A percentile compares a stretch with the other conserved stretches of the same genome.
These are phyloP conservation scores for Drosophila ambigua DNA, from an alignment of 1,140 invertebrate genomes.

Conservation along the genomic window DNA sequence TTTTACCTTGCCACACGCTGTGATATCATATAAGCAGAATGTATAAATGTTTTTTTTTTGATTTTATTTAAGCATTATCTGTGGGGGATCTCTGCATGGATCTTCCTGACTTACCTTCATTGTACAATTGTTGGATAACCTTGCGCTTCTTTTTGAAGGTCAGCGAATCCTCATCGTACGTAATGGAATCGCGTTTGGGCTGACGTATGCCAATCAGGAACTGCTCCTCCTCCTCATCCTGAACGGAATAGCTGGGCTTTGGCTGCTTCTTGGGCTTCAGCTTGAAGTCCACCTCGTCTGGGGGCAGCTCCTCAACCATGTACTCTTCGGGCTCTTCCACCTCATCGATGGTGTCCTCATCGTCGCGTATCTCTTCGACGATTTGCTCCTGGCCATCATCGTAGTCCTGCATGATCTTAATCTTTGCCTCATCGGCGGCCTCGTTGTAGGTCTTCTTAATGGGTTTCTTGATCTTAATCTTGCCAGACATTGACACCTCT, in stretches of 20 bases:
- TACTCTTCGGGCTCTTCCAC: constrained; percentile 86
- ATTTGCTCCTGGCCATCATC: constrained; percentile 87
- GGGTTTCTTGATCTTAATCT: constrained; percentile 90
- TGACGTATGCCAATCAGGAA: constrained; percentile 85
- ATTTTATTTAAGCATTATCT: constrained; percentile 23
- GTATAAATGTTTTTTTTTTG: constrained; percentile 24
- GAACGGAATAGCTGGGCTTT: constrained; percentile 75
- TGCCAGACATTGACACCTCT: constrained; percentile 92
- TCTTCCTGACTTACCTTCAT: constrained; percentile 85
- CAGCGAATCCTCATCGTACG: constrained; percentile 82
- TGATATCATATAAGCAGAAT: constrained; percentile 83
- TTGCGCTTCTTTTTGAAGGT: constrained; percentile 87
- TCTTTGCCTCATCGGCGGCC: constrained; percentile 89
- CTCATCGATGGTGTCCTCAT: constrained; percentile 87
- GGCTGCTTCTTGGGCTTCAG: constrained; percentile 84
- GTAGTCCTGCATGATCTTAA: constrained; percentile 88
- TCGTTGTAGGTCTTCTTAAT: constrained; percentile 89
- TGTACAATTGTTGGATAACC: constrained; percentile 84
- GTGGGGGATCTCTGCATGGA: neutral
- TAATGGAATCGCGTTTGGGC: constrained; percentile 83
- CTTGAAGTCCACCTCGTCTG: constrained; percentile 85
- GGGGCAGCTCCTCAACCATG: constrained; percentile 83
- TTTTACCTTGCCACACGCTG: constrained; percentile 72
- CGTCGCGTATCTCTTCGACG: constrained; percentile 89
- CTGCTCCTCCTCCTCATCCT: constrained; percentile 85